Evolutionary conservation across 2,113 vertebrate genomes (phyloP).

Genomic region (Sakesphorus luctuosus): DNA sequence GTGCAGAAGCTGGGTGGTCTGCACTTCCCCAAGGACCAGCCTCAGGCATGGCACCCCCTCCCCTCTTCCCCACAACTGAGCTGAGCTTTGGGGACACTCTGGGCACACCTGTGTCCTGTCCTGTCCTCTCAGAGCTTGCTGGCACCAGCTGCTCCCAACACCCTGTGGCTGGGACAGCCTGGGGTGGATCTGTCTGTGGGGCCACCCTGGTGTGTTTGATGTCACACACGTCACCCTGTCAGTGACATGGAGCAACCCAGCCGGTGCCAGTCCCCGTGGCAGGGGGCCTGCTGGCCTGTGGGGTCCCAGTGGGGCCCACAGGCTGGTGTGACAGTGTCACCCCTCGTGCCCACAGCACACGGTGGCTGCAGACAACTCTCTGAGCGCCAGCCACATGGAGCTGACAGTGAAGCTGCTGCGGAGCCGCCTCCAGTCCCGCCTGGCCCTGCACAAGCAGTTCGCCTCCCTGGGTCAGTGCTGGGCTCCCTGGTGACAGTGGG

Average conservation of each 20-base stretch:
- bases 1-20: slow-evolving; percentile 94
- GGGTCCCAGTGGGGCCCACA: no score
- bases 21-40: slow-evolving; percentile 89
- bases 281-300: not conserved
- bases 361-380: slow-evolving; percentile 79
- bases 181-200: not conserved
- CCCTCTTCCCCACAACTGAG: accelerated
- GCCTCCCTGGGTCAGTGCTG: slow-evolving; percentile 85
- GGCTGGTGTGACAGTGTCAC: not conserved
- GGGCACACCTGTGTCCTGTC: not conserved
- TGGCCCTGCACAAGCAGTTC: slow-evolving; percentile 95
- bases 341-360: slow-evolving; percentile 65
- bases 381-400: slow-evolving; percentile 98
- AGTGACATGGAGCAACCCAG: not conserved
- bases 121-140: not conserved
- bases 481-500: not conserved
- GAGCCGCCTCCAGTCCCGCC: slow-evolving; percentile 87
- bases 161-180: not conserved
- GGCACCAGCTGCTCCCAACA: not conserved
- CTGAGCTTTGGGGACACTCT: not conserved
- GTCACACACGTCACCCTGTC: accelerated
- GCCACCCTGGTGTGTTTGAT: accelerated
- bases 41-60: slow-evolving; percentile 77
- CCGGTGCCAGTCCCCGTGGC: accelerated
- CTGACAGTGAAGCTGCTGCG: slow-evolving; percentile 91